phyloP scores from a whole-genome alignment of 2,888 invertebrate genomes.

The Drosophila falleni region DNA sequence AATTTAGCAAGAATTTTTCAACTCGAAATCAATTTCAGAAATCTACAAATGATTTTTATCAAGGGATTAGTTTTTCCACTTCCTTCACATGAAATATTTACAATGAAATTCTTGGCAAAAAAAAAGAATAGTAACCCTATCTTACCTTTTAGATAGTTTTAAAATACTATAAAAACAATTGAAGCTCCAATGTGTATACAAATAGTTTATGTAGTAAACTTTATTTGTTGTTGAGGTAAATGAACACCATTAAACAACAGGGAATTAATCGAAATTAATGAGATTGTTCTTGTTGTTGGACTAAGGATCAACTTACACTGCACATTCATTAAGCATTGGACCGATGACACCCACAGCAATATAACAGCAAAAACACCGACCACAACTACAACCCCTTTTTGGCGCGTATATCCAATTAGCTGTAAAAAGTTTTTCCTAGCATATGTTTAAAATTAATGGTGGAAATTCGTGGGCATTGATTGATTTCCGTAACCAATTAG shows the following conservation, averaged over 20 bases:
- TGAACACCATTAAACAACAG: constrained; percentile 42
- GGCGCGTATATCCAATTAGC: constrained; percentile 65
- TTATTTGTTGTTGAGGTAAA: constrained; percentile 53
- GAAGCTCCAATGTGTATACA: constrained; percentile 40
- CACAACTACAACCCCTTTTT: constrained; percentile 43
- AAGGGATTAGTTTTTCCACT: constrained; percentile 36
- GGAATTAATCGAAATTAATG: constrained; percentile 73
- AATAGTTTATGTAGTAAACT: constrained; percentile 53
- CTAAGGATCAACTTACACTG: constrained; percentile 58
- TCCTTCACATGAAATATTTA: constrained; percentile 22
- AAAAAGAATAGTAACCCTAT: constrained; percentile 41
- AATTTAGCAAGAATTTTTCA: constrained; percentile 41
- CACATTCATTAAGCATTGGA: constrained; percentile 36
- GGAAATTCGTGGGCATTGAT: constrained; percentile 48
- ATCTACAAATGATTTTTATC: constrained; percentile 65
- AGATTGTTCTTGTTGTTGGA: constrained; percentile 39
- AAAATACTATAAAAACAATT: constrained; percentile 48
- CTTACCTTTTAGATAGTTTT: constrained; percentile 14
- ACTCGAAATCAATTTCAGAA: constrained; percentile 35
- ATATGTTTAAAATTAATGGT: constrained; percentile 66
- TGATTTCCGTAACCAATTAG: constrained; percentile 65
- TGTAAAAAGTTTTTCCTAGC: constrained; percentile 59
- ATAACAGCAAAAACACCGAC: constrained; percentile 1
- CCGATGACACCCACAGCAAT: constrained; percentile 19
- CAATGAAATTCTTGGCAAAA: constrained; percentile 40